These are phyloP conservation scores for Clostera curtula DNA, from an alignment of 2,888 invertebrate species.

Conservation along the genomic window DNA sequence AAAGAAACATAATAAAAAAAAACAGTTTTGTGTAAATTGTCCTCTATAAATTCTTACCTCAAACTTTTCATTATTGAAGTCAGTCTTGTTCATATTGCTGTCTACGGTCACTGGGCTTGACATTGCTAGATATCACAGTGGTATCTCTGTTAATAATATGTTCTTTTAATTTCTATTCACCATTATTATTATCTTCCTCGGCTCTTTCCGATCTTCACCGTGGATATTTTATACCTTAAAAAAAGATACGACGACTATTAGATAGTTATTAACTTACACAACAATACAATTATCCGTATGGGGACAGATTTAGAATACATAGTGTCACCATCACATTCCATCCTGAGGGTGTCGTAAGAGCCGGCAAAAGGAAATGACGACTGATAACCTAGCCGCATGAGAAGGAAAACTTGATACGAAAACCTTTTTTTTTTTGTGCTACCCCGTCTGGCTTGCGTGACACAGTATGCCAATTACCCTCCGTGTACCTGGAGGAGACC, in stretches of 20 bases:
- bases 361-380: too few species aligned
- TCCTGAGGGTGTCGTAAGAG: too few species aligned
- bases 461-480: too few species aligned
- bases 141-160: slow-evolving; percentile 5
- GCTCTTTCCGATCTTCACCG: slow-evolving; percentile 1
- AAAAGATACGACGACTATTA: slow-evolving; percentile 3
- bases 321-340: too few species aligned
- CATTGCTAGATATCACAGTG: slow-evolving; percentile 25
- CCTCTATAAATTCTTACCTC: slow-evolving; percentile 42
- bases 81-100: slow-evolving; percentile 56
- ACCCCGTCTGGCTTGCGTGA: too few species aligned
- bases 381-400: too few species aligned
- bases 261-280: neutral
- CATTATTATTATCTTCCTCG: neutral
- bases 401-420: too few species aligned
- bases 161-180: neutral
- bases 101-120: slow-evolving; percentile 43
- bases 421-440: too few species aligned
- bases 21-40: neutral
- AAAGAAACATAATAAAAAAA: too few species aligned
- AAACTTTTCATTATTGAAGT: slow-evolving; percentile 29
- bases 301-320: too few species aligned
- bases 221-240: slow-evolving; percentile 8
- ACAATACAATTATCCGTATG: neutral
- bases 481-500: too few species aligned